phyloP scores from a whole-genome alignment of 2,888 invertebrate genomes.

The Xylocampa areola region DNA sequence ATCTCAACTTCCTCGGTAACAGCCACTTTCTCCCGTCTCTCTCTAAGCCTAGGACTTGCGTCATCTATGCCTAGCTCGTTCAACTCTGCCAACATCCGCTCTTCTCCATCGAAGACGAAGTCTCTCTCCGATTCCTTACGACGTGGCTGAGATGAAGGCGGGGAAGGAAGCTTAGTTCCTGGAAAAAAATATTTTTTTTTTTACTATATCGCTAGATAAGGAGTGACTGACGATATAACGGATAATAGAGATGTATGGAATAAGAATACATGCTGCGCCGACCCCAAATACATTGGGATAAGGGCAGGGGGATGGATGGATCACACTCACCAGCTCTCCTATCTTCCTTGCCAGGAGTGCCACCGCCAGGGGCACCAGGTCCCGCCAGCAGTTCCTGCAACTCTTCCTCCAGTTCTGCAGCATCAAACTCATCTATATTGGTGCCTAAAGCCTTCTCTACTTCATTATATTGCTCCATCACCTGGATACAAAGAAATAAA shows the following conservation, averaged over 20 bases:
- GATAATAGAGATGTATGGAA: too few species aligned
- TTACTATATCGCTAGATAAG: too few species aligned
- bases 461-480: constrained; percentile 83
- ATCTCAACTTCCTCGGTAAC: constrained; percentile 49
- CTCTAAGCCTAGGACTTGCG: constrained; percentile 40
- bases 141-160: constrained; percentile 47
- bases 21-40: constrained; percentile 50
- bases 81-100: constrained; percentile 78
- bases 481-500: constrained; percentile 72
- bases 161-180: constrained; percentile 41
- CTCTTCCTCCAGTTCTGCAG: constrained; percentile 92
- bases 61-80: constrained; percentile 76
- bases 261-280: too few species aligned
- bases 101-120: constrained; percentile 84
- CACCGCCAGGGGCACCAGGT: constrained; percentile 64
- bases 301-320: too few species aligned
- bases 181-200: not conserved
- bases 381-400: constrained; percentile 89
- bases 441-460: constrained; percentile 81
- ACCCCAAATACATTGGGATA: too few species aligned
- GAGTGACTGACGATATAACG: too few species aligned
- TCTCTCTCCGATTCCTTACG: constrained; percentile 71
- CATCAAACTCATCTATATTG: constrained; percentile 85
- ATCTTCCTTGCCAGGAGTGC: constrained; percentile 66
- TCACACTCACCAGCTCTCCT: constrained; percentile 39